These are phyloP conservation scores for Malurus alboscapulatus DNA, from an alignment of 2,113 vertebrate genomes.

Conservation along the genomic window DNA sequence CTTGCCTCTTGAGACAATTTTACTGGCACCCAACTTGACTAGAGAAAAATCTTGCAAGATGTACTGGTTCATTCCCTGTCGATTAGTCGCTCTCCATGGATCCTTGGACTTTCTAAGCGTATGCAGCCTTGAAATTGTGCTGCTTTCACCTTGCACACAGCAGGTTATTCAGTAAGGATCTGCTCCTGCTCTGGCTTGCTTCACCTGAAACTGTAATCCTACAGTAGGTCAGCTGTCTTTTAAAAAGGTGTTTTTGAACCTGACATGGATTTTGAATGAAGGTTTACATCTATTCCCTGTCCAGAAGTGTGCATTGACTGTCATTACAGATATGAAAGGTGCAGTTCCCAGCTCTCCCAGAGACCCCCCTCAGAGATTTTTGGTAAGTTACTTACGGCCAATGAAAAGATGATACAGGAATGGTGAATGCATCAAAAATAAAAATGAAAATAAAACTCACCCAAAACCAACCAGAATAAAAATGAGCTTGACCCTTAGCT, in stretches of 20 bases:
- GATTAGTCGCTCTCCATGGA: neutral
- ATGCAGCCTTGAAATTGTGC: slow-evolving; percentile 16
- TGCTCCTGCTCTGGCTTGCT: slow-evolving; percentile 12
- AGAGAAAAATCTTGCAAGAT: neutral
- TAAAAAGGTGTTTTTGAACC: slow-evolving; percentile 44
- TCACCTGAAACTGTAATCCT: slow-evolving; percentile 35
- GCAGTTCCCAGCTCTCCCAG: neutral
- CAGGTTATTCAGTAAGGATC: slow-evolving; percentile 44
- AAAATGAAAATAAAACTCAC: neutral
- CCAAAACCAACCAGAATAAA: neutral
- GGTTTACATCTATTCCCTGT: slow-evolving; percentile 14
- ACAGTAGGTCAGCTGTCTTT: slow-evolving; percentile 34
- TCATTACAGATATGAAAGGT: neutral
- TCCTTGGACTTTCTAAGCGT: neutral
- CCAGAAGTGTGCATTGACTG: neutral
- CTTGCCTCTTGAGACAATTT: neutral
- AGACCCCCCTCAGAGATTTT: neutral
- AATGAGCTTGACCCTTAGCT: neutral
- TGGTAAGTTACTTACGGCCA: neutral
- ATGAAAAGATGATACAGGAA: neutral
- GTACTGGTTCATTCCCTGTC: neutral
- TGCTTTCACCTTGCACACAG: slow-evolving; percentile 51
- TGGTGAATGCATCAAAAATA: neutral
- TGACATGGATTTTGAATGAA: slow-evolving; percentile 39
- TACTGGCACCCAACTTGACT: neutral